Conservation (phyloP, 92 coral and sea anemone species). For the Actinostola sp. region DNA sequence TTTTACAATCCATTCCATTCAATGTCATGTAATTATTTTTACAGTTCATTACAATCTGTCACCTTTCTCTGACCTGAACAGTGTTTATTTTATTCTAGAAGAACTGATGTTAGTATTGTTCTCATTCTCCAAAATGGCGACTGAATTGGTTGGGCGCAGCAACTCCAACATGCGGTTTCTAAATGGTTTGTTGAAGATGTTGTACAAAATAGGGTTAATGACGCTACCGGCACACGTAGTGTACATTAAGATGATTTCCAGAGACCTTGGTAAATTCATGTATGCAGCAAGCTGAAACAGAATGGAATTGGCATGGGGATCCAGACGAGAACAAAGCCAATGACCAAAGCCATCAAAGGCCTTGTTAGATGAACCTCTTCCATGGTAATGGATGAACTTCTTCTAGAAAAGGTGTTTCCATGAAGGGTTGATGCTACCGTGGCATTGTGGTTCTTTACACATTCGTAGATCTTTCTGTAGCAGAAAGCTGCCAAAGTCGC, state of each 20-base stretch:
- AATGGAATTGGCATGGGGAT: constrained; percentile 1
- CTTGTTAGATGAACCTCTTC: constrained; percentile 9
- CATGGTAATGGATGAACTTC: neutral
- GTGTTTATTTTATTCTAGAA: neutral
- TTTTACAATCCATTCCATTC: no score
- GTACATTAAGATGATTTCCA: neutral
- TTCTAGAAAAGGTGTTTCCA: neutral
- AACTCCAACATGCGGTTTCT: neutral
- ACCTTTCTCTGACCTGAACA: no score
- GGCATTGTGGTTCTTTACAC: constrained; percentile 23
- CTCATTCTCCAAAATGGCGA: no score
- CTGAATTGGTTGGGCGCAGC: no score
- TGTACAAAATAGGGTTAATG: constrained; percentile 28
- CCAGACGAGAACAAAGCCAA: constrained; percentile 16
- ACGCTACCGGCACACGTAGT: constrained; percentile 8
- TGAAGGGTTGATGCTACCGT: constrained; percentile 14
- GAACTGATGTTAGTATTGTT: no score
- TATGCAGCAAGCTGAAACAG: neutral
- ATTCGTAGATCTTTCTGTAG: constrained; percentile 28
- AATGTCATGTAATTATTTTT: no score
- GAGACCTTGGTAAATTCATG: constrained; percentile 10
- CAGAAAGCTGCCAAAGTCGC: neutral
- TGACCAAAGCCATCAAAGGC: constrained; percentile 23
- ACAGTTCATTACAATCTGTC: no score
- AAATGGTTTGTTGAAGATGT: constrained; percentile 27